Percentiles rank a stretch among this genome's conserved stretches.
Conservation (phyloP, 2,797 vertebrate genomes). For the Pagetopsis macropterus region DNA sequence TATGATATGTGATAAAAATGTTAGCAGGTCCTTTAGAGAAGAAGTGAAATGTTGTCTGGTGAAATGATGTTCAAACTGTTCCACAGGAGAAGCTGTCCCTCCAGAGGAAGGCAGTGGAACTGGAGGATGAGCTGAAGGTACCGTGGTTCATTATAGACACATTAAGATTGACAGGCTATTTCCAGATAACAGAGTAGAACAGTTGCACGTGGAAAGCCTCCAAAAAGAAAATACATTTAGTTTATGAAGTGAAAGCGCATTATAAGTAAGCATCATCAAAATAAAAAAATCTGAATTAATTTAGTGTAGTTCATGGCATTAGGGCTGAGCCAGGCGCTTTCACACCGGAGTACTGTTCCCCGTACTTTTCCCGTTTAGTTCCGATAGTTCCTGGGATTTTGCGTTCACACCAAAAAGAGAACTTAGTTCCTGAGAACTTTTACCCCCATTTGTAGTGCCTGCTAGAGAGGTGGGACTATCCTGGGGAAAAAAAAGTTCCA, state of each 20-base stretch:
- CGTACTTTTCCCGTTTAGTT: no score
- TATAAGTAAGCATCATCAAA: neutral
- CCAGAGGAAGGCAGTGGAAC: conserved; percentile 84
- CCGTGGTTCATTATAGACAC: neutral
- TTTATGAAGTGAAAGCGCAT: neutral
- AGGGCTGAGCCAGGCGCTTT: no score
- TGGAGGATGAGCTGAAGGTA: conserved; percentile 88
- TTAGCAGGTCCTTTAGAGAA: neutral
- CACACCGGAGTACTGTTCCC: no score
- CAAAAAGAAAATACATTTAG: neutral
- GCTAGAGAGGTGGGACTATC: no score
- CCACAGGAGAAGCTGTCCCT: conserved; percentile 84
- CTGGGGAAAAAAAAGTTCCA: no score
- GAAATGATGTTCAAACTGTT: conserved; percentile 2
- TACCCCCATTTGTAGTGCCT: no score
- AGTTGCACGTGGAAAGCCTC: neutral
- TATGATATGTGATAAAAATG: neutral
- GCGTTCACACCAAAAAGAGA: no score
- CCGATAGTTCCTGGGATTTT: no score
- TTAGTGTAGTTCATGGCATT: neutral
- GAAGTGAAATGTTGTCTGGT: neutral
- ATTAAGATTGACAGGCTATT: neutral
- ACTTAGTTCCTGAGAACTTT: no score
- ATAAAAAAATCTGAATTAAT: neutral
- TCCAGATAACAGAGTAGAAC: neutral